Evolutionary conservation across 2,888 invertebrate species (phyloP).

Genomic region (Sphaerophoria rueppellii): DNA sequence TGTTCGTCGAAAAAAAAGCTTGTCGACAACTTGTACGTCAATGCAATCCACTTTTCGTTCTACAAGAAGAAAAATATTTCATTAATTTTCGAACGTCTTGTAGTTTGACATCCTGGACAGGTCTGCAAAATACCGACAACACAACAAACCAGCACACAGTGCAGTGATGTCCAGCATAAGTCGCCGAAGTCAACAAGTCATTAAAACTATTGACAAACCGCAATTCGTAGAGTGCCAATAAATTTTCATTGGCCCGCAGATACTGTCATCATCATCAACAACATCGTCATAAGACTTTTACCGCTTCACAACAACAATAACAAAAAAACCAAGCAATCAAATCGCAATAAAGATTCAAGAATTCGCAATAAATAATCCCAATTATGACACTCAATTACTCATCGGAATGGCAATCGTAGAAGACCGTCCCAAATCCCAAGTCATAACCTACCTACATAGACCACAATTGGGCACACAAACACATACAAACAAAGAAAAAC

Average conservation of each 20-base stretch:
- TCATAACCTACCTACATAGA: not conserved
- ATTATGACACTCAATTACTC: conserved; percentile 72
- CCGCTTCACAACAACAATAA: conserved; percentile 8
- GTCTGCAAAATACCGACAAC: conserved; percentile 27
- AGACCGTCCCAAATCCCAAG: no score
- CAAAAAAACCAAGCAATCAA: conserved; percentile 48
- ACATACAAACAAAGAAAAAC: not conserved
- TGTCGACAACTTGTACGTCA: conserved; percentile 18
- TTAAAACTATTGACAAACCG: conserved; percentile 50
- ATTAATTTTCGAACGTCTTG: conserved; percentile 49
- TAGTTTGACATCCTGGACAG: conserved; percentile 40
- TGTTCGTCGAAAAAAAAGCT: no score
- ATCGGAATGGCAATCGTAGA: conserved; percentile 38
- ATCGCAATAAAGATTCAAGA: conserved; percentile 60
- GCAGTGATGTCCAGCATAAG: not conserved
- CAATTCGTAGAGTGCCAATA: conserved; percentile 53
- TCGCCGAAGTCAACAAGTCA: conserved; percentile 34
- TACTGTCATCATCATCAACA: conserved; percentile 45
- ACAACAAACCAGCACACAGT: not conserved
- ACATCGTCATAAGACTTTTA: conserved; percentile 36
- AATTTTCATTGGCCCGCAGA: conserved; percentile 59
- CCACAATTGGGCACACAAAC: conserved; percentile 51
- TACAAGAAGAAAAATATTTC: not conserved
- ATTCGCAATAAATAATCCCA: conserved; percentile 63
- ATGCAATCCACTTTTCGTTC: not conserved